Evolutionary conservation across 2,888 invertebrate species (phyloP).

Genomic region (Notocelia uddmanniana): DNA sequence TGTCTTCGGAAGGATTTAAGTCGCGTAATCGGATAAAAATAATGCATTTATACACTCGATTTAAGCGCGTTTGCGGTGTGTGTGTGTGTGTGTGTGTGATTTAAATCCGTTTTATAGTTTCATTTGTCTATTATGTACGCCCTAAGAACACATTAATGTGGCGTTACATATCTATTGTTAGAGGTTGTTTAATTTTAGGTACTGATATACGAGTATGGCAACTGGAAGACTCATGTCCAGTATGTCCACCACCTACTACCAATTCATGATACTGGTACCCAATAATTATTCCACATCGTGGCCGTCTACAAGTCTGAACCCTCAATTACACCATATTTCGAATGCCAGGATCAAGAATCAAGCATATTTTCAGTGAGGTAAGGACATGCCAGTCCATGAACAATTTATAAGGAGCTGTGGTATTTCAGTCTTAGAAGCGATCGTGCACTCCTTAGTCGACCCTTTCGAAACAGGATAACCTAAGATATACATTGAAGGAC

Average conservation of each 20-base stretch:
- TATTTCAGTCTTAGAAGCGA: background rate
- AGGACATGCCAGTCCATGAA: background rate
- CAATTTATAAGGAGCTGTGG: background rate
- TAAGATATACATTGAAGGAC: background rate
- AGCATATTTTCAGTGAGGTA: no score
- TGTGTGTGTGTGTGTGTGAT: no score
- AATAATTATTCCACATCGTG: background rate
- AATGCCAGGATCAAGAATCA: background rate
- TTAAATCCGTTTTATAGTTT: no score
- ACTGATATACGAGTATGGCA: no score
- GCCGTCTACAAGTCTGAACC: background rate
- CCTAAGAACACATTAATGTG: background rate
- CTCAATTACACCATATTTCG: constrained; percentile 4
- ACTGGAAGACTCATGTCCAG: no score
- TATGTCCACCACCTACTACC: no score
- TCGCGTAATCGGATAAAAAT: no score
- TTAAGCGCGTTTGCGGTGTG: no score
- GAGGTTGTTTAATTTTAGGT: background rate
- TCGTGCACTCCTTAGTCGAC: background rate
- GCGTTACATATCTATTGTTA: background rate
- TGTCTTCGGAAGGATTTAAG: no score
- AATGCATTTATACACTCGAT: no score
- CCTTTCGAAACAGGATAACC: background rate
- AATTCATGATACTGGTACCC: background rate
- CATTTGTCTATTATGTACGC: no score